These are phyloP conservation scores for Lophius piscatorius DNA, from an alignment of 2,113 vertebrate species.

Conservation along the genomic window DNA sequence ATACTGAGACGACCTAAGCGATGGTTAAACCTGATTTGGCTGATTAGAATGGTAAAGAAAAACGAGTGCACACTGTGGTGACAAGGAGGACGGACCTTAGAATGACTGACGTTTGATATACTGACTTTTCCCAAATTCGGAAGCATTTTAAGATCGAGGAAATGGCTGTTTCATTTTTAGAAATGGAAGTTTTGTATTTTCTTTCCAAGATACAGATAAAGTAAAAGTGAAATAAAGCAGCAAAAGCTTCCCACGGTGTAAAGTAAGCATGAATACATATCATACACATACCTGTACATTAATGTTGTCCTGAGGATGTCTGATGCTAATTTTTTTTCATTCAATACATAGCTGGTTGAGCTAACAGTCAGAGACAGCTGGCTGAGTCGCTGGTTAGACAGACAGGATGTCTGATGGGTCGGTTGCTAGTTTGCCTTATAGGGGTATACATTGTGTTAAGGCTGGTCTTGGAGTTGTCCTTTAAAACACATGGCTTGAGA, in stretches of 20 bases:
- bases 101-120: too few relatives aligned
- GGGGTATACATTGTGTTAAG: conserved; percentile 61
- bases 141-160: conserved; percentile 2
- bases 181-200: too few relatives aligned
- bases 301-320: conserved; percentile 52
- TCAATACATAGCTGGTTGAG: conserved; percentile 68
- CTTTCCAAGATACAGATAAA: neutral
- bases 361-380: conserved; percentile 52
- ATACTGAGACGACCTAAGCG: too few relatives aligned
- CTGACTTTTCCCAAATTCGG: neutral
- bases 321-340: conserved; percentile 23
- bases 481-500: conserved; percentile 34
- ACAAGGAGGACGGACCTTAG: too few relatives aligned
- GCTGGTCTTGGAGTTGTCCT: conserved; percentile 37
- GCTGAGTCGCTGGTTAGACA: conserved; percentile 12
- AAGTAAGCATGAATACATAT: conserved; percentile 24
- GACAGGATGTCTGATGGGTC: conserved; percentile 48
- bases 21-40: too few relatives aligned
- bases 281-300: conserved; percentile 21
- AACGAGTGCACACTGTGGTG: too few relatives aligned
- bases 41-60: too few relatives aligned
- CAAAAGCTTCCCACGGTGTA: conserved; percentile 13
- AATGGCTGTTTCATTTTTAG: too few relatives aligned
- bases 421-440: conserved; percentile 69
- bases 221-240: conserved; percentile 10